These are phyloP conservation scores for Atrina japonica DNA, from an alignment of 2,888 invertebrate species.

Conservation along the genomic window DNA sequence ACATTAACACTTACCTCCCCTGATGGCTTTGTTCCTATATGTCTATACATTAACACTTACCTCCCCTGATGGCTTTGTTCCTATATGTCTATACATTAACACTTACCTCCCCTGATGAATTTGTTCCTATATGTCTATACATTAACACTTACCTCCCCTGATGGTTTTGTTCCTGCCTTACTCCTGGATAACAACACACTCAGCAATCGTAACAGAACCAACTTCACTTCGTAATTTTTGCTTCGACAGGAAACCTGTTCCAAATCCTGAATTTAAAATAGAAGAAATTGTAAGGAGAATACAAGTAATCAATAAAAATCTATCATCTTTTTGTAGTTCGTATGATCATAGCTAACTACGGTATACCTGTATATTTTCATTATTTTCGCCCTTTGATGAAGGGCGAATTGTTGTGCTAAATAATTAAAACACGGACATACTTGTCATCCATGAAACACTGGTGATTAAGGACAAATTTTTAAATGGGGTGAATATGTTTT, in stretches of 20 bases:
- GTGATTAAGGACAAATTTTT: no score
- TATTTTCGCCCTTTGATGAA: no score
- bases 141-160: conserved; percentile 81
- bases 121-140: conserved; percentile 63
- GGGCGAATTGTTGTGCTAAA: no score
- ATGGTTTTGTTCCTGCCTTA: conserved; percentile 74
- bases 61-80: no score
- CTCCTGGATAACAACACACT: conserved; percentile 83
- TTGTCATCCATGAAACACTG: no score
- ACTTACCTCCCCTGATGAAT: conserved; percentile 82
- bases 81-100: no score
- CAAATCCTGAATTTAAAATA: conserved; percentile 77
- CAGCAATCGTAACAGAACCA: conserved; percentile 92
- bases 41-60: conserved; percentile 78
- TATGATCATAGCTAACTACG: no score
- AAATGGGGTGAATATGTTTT: no score
- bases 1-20: conserved; percentile 82
- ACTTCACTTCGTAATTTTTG: conserved; percentile 90
- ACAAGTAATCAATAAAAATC: no score
- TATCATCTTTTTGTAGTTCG: no score
- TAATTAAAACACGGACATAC: no score
- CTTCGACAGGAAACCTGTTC: conserved; percentile 84
- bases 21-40: conserved; percentile 77
- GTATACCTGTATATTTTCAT: no score
- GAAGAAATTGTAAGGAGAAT: not conserved